Evolutionary conservation across 2,113 vertebrate species (phyloP), one percentile per base, ranked within the genome.

Genomic region (Uria lomvia): DNA sequence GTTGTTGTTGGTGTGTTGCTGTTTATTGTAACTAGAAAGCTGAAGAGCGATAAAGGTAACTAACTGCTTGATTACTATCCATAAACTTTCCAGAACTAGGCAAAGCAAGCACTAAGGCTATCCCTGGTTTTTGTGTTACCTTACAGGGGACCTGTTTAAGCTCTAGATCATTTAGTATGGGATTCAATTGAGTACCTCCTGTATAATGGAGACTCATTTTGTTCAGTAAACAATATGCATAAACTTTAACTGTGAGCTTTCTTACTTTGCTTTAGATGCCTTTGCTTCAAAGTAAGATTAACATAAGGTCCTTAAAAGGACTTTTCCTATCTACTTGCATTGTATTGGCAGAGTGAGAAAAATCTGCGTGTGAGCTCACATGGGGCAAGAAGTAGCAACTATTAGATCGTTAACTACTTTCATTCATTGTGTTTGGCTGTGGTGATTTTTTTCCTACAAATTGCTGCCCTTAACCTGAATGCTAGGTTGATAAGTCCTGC

Each of bases 31-130:
- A 17, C 30, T 76, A 91, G 15, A 78, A 92, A 40, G 36, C 36
- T 60, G 45, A 96, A 56, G 19, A 3, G 27, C 36, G 0, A 6
- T 23, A 94, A 82, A 97, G 96, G 96, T 97, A 97, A 96, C 8
- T 97, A 97, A 95, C 9, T 47, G 22, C 68, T 91, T 66, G 30
- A 73, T 85, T 72, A 32, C 29, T 85, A 24, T 43, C 34, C 11
- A 20, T 72, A 29, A 91, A 9, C 21, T 79, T 82, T 20, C 30
- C 13, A 30, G n/a, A 76, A 19, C 8, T 42, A 26, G 36, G 23
- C 36, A 74, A 70, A 83, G 22, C 4, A 6, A 18, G n/a, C 12
- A 10, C 36, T n/a, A 23, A 24, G 24, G 66, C 30, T 68, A 4
- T 42, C 15, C 5, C 29, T 60, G 21, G 0, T 2, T 55, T 66